A percentile compares a stretch with the other conserved stretches of the same genome.
These are phyloP conservation scores for Corticium candelabrum DNA, from an alignment of 37 sponge, comb jelly and placozoan species.

Conservation along the genomic window DNA sequence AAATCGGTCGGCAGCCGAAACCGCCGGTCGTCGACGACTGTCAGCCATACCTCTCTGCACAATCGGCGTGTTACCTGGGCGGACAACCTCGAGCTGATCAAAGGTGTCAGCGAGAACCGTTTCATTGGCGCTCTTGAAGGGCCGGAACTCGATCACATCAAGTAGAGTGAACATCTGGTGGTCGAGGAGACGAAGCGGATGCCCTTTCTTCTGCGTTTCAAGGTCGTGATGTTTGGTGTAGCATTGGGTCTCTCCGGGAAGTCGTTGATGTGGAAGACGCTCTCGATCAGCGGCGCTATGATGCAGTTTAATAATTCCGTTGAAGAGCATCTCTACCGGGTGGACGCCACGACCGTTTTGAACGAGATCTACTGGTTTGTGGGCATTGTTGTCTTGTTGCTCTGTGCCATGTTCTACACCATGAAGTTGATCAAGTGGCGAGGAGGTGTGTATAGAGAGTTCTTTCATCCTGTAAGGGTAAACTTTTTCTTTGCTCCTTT, in stretches of 20 bases:
- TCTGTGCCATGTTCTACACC: not conserved
- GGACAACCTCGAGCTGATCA: not conserved
- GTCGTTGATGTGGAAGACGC: not conserved
- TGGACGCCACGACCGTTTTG: not conserved
- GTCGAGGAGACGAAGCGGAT: not conserved
- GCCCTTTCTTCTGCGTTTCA: constrained; percentile 2
- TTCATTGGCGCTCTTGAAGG: constrained; percentile 2
- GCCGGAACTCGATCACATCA: not conserved
- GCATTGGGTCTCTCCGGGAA: not conserved
- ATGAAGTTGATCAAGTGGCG: not conserved
- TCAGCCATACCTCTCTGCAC: not conserved
- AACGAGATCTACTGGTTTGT: not conserved
- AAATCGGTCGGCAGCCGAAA: not conserved
- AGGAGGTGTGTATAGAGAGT: not conserved
- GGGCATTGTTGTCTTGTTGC: not conserved
- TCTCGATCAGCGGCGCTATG: not conserved
- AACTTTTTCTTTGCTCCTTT: constrained; percentile 8
- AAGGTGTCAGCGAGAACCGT: not conserved
- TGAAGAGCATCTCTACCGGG: not conserved
- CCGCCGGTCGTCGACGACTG: not conserved
- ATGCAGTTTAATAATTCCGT: too few relatives aligned
- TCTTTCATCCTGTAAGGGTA: not conserved
- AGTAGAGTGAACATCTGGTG: not conserved
- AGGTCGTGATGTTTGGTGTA: not conserved
- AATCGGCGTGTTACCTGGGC: not conserved